phyloP scores from a whole-genome alignment of 1,140 invertebrate species.

The Drosophila prosaltans region DNA sequence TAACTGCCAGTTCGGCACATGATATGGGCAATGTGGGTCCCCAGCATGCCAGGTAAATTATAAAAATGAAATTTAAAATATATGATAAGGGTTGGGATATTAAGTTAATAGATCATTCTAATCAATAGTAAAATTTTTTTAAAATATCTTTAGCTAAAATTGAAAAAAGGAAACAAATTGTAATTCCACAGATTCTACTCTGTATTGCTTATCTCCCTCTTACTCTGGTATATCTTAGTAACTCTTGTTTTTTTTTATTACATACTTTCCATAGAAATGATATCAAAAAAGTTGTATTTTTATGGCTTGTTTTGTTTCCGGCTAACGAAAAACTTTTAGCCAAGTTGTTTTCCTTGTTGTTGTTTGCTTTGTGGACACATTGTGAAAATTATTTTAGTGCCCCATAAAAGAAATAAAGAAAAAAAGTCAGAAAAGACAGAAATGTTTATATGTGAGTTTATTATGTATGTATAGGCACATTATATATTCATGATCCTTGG shows the following conservation, averaged over 20 bases:
- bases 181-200: too few species aligned
- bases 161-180: too few species aligned
- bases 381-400: slow-evolving; percentile 60
- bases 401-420: slow-evolving; percentile 27
- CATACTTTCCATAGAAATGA: slow-evolving; percentile 18
- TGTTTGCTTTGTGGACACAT: slow-evolving; percentile 44
- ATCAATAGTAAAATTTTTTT: neutral
- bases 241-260: slow-evolving; percentile 1
- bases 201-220: too few species aligned
- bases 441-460: slow-evolving; percentile 38
- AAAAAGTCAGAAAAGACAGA: slow-evolving; percentile 30
- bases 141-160: too few species aligned
- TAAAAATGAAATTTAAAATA: neutral
- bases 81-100: neutral
- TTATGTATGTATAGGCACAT: slow-evolving; percentile 30
- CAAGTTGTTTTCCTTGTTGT: slow-evolving; percentile 21
- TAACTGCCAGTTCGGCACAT: slow-evolving; percentile 94
- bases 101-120: neutral
- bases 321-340: slow-evolving; percentile 30
- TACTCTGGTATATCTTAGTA: too few species aligned
- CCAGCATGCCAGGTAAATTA: slow-evolving; percentile 92
- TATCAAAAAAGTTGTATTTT: slow-evolving; percentile 30
- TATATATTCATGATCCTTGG: slow-evolving; percentile 49
- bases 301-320: slow-evolving; percentile 52
- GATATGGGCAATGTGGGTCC: slow-evolving; percentile 95